Percentiles rank a stretch among this genome's conserved stretches.
These are phyloP conservation scores for Sebastes trivittatus DNA, from an alignment of 2,797 vertebrate species.

Conservation along the genomic window DNA sequence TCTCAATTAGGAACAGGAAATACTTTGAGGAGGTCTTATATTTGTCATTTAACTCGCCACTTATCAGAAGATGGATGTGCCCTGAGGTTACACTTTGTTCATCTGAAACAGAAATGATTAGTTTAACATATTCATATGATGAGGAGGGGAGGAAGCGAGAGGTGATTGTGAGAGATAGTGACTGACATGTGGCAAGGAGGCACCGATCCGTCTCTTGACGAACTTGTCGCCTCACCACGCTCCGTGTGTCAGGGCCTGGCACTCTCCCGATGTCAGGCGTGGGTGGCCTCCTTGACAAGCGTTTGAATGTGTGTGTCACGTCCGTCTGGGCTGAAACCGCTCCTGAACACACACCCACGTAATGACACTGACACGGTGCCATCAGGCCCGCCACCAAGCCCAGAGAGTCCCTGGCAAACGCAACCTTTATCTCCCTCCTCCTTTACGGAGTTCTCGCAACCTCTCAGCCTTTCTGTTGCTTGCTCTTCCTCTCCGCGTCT, in stretches of 20 bases:
- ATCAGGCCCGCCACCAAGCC: conserved; percentile 64
- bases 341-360: conserved; percentile 79
- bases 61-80: conserved; percentile 12
- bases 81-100: conserved; percentile 16
- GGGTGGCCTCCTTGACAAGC: conserved; percentile 80
- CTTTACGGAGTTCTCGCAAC: conserved; percentile 34
- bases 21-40: conserved; percentile 20
- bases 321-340: conserved; percentile 83
- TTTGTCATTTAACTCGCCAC: conserved; percentile 26
- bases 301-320: conserved; percentile 70
- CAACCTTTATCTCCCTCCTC: conserved; percentile 48
- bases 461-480: conserved; percentile 37
- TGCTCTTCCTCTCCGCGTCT: conserved; percentile 25
- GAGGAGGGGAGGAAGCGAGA: conserved; percentile 53
- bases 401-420: conserved; percentile 74
- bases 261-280: conserved; percentile 78
- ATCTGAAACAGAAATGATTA: conserved; percentile 31
- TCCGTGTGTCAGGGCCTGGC: conserved; percentile 80
- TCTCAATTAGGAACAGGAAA: conserved; percentile 28
- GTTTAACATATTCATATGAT: conserved; percentile 51
- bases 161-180: conserved; percentile 53
- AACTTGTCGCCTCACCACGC: conserved; percentile 79
- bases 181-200: conserved; percentile 80
- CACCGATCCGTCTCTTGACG: conserved; percentile 73
- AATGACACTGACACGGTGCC: conserved; percentile 77